Percentiles rank a stretch among this genome's conserved stretches.
These are phyloP conservation scores for Sarcophilus harrisii DNA, from an alignment of 2,797 vertebrate genomes.

Conservation along the genomic window DNA sequence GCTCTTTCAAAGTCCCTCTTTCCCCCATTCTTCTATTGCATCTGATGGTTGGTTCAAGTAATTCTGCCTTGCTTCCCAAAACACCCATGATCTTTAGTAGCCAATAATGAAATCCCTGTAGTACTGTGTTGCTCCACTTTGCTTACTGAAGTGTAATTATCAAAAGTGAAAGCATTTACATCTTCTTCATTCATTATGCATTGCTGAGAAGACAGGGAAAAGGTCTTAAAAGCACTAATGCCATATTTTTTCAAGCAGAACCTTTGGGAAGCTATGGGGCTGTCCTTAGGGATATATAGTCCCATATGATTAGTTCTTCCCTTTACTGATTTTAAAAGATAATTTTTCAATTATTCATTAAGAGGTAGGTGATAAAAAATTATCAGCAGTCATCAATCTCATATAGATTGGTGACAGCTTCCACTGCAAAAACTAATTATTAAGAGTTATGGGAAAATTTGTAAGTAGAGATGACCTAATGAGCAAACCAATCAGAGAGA, in stretches of 20 bases:
- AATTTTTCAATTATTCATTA: slow-evolving; percentile 23
- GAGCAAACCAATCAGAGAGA: neutral
- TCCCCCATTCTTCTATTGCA: no score
- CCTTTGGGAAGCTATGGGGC: neutral
- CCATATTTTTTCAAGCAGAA: neutral
- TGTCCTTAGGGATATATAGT: neutral
- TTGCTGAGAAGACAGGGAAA: neutral
- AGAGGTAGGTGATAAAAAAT: neutral
- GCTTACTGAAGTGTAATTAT: slow-evolving; percentile 34
- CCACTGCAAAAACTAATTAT: neutral
- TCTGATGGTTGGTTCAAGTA: neutral
- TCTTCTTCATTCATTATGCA: slow-evolving; percentile 16
- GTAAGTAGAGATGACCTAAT: no score
- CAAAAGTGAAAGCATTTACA: neutral
- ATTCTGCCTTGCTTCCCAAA: neutral
- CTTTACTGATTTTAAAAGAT: neutral
- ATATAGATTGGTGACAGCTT: neutral
- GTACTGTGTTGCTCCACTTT: neutral
- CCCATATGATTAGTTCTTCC: neutral
- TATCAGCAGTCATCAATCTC: neutral
- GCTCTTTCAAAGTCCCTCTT: neutral
- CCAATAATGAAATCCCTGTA: neutral
- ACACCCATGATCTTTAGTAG: neutral
- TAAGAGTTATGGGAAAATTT: neutral
- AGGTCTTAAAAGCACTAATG: neutral